Evolutionary conservation across 35 echinoderm and acorn worm genomes (phyloP), one percentile per base, ranked within the genome.

Genomic region (Amphiura filiformis): DNA sequence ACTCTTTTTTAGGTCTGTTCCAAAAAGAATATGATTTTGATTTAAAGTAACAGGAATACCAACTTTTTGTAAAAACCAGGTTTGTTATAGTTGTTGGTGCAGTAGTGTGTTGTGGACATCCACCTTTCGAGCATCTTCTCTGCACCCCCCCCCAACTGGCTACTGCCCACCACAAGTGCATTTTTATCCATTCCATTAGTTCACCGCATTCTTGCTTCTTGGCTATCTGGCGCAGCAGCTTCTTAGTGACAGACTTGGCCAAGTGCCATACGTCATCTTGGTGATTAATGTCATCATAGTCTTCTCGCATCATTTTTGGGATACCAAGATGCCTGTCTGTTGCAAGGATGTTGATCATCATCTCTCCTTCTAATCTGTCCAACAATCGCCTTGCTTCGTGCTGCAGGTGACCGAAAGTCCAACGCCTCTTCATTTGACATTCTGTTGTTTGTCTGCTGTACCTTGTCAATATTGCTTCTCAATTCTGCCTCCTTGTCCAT

Each of bases 221-320:
- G 61, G 87, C 81, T 30, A 39, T 86, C 0, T 77, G 35, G 0
- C n/a, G n/a, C n/a, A n/a, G 7, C 28, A 91, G 77, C 82, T 57
- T 89, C 38, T 94, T 94, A 1, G 35, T 81, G 3, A 94, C 0
- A 23, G 65, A 39, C 34, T 94, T 94, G 35, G 57, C 65, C 30
- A 94, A 57, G 52, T 94, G 93, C 88, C 87, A 94, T 20, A 94
- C 93, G 82, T 94, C 93, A 47, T 87, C 87, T 39, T 94, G 75
- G 33, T 94, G 87, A 1, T 37, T 35, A 18, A 94, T 94, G 40
- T 37, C 11, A 23, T 70, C 49, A 76, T 83, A 90, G 20, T 90
- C 38, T 11, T 78, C 81, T 57, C 36, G 86, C 32, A 91, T 26
- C 37, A 57, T 90, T 11, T 79, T 80, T 0, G 36, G 56, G 34